Percentiles rank a stretch among this genome's conserved stretches.
These are phyloP conservation scores for Rhombomys opimus DNA, from an alignment of 2,113 vertebrate genomes.

Conservation along the genomic window DNA sequence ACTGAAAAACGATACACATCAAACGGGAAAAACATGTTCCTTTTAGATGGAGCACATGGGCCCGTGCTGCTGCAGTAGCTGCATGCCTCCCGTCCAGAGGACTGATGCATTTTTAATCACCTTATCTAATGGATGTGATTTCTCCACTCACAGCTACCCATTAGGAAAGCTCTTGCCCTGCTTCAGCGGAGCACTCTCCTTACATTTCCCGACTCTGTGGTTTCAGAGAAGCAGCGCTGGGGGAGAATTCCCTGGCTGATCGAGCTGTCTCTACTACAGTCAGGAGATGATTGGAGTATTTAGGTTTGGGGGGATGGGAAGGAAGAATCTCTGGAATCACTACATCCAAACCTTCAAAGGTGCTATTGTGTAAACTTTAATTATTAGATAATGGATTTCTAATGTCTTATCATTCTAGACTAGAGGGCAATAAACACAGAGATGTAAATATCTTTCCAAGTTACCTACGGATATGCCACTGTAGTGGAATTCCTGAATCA, in stretches of 20 bases:
- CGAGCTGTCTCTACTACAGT: constrained; percentile 27
- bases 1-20: neutral
- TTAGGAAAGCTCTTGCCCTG: constrained; percentile 75
- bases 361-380: constrained; percentile 4
- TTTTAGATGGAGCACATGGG: constrained; percentile 24
- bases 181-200: constrained; percentile 68
- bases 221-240: constrained; percentile 67
- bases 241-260: constrained; percentile 71
- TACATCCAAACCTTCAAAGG: neutral
- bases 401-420: neutral
- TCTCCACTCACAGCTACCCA: constrained; percentile 77
- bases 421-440: neutral
- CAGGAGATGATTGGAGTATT: constrained; percentile 30
- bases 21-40: constrained; percentile 55
- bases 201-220: constrained; percentile 79
- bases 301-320: constrained; percentile 46
- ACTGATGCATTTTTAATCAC: constrained; percentile 82
- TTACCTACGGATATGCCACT: neutral
- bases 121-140: constrained; percentile 78
- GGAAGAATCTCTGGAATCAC: neutral
- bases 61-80: constrained; percentile 38
- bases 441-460: neutral
- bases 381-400: neutral
- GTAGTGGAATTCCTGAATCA: neutral
- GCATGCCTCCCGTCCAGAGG: constrained; percentile 67